Base-by-base conservation (phyloP, 2,113 vertebrate genomes). In the Desmodus rotundus region DNA sequence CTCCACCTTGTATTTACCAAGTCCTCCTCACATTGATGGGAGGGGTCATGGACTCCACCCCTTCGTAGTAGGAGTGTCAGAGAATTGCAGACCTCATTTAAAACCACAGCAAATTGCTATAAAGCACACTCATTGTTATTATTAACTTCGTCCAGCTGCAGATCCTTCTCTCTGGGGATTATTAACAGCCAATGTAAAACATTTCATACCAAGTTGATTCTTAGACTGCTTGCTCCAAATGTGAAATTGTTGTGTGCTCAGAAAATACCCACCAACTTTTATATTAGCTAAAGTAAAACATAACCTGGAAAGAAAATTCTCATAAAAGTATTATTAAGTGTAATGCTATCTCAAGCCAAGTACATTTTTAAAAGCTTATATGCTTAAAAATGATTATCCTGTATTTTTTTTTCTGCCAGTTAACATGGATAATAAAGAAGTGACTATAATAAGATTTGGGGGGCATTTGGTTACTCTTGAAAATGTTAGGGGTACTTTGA, bases 231-330 rank as follows among this genome's bases (percentile, higher is more conserved):
- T 93, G 72, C 38, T 88, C 77, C 82, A 87, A 80, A 80, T 36
- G 28, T 36, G 45, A 82, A 89, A 83, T 83, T 67, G 38, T 41
- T 63, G 12, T 63, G 19, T 78, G 73, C 56, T 95, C 20, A 90
- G 70, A 73, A 86, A 94, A 77, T 76, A 67, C 24, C n/a, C 22
- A 85, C 61, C 52, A 83, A 87, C 50, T 85, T 78, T 85, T 85
- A 61, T n/a, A 54, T 92, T 88, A 89, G 47, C 31, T n/a, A 68
- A 92, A 94, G 43, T 52, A 73, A 84, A 95, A 54, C 20, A 95
- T 26, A 92, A 67, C 19, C 36, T 47, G 76, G 54, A 90, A 93
- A 83, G 38, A 93, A 83, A 93, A 78, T 67, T 56, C 61, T 93
- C 26, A 14, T 84, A 91, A 84, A 95, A 81, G 58, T 72, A 52